Evolutionary conservation across 2,797 vertebrate species (phyloP).

Genomic region (Dendrocincla fuliginosa): DNA sequence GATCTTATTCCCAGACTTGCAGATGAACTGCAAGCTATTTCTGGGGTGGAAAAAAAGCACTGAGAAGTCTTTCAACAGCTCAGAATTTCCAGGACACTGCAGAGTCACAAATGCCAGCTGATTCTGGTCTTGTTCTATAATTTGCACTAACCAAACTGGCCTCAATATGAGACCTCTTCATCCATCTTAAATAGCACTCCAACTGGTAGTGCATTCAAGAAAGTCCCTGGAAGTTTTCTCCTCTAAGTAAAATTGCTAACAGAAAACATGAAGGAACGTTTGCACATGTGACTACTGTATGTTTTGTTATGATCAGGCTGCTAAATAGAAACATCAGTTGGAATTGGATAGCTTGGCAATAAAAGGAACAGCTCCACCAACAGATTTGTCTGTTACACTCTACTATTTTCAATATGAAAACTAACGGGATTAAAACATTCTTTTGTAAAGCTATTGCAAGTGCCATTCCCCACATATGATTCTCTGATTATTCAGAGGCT

Average conservation of each 20-base stretch:
- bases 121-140: constrained; percentile 56
- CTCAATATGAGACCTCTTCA: constrained; percentile 32
- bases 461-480: not conserved
- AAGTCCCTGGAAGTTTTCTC: not conserved
- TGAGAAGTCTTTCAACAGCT: constrained; percentile 52
- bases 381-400: not conserved
- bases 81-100: constrained; percentile 63
- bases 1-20: constrained; percentile 34
- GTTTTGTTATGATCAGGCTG: not conserved
- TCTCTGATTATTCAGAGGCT: not conserved
- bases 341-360: not conserved
- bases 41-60: constrained; percentile 54
- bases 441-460: not conserved
- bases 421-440: not conserved
- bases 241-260: not conserved
- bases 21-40: constrained; percentile 57
- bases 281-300: not conserved
- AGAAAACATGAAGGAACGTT: not conserved
- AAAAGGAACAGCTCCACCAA: not conserved
- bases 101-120: constrained; percentile 59
- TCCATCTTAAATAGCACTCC: constrained; percentile 17
- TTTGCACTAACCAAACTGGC: constrained; percentile 45
- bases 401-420: not conserved
- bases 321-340: not conserved
- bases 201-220: not conserved